These are phyloP conservation scores for Magallana nippona DNA, from an alignment of 2,888 invertebrate genomes.

Conservation along the genomic window DNA sequence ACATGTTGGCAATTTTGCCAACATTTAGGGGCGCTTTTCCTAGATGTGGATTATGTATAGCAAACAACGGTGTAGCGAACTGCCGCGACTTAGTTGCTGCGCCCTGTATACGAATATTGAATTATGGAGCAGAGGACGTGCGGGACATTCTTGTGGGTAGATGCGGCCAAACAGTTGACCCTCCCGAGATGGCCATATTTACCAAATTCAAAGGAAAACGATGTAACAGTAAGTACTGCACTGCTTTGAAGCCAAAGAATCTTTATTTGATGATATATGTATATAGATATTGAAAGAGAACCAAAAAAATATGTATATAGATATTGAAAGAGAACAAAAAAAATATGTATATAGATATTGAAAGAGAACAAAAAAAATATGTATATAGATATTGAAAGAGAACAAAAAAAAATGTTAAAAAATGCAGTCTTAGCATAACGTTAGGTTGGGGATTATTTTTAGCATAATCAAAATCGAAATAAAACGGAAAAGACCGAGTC, in stretches of 20 bases:
- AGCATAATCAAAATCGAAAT: neutral
- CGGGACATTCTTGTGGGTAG: slow-evolving; percentile 6
- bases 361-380: neutral
- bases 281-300: slow-evolving; percentile 4
- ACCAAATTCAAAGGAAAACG: slow-evolving; percentile 13
- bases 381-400: no score
- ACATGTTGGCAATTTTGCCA: slow-evolving; percentile 12
- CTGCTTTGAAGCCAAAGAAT: neutral
- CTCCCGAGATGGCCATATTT: neutral
- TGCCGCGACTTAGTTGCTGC: neutral
- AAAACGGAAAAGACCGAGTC: slow-evolving; percentile 4
- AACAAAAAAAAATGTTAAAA: neutral
- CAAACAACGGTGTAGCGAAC: neutral
- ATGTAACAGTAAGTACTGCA: slow-evolving; percentile 2
- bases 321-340: no score
- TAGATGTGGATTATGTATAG: neutral
- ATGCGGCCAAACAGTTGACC: slow-evolving; percentile 13
- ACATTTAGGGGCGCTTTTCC: neutral
- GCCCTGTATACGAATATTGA: neutral
- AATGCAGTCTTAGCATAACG: slow-evolving; percentile 6
- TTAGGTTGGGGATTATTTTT: neutral
- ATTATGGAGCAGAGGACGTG: neutral
- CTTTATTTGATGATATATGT: neutral
- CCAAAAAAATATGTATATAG: no score
- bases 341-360: slow-evolving; percentile 4